Evolutionary conservation across 1,140 invertebrate genomes (phyloP).

Genomic region (Halyomorpha halys): DNA sequence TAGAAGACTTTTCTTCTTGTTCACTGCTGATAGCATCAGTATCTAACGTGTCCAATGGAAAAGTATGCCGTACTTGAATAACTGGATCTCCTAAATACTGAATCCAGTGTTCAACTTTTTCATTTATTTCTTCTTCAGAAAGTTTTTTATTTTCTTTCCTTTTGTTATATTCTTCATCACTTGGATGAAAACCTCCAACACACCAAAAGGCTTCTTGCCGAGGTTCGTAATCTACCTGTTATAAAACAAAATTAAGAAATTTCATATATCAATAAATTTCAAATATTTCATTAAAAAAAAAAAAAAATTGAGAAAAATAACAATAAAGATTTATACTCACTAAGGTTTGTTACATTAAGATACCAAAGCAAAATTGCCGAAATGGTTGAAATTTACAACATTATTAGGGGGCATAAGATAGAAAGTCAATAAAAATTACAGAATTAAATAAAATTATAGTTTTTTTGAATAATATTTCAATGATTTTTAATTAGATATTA

Average conservation of each 20-base stretch:
- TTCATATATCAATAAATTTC: too few species aligned
- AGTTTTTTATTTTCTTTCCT: conserved; percentile 25
- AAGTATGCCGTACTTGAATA: conserved; percentile 49
- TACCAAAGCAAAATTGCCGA: too few species aligned
- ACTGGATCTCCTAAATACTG: conserved; percentile 55
- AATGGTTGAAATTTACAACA: too few species aligned
- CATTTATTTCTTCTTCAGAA: conserved; percentile 30
- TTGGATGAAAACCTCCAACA: conserved; percentile 53
- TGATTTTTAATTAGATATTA: too few species aligned
- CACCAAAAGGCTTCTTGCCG: conserved; percentile 71
- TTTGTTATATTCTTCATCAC: conserved; percentile 32
- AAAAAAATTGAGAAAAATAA: too few species aligned
- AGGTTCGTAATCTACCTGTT: conserved; percentile 55
- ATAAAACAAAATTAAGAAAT: neutral
- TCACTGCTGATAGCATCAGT: neutral
- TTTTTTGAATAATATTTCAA: too few species aligned
- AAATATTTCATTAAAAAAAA: too few species aligned
- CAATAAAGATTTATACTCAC: too few species aligned
- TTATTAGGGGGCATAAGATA: too few species aligned
- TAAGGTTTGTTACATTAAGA: too few species aligned
- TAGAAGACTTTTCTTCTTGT: conserved; percentile 37
- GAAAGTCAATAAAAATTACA: too few species aligned
- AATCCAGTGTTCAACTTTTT: conserved; percentile 48
- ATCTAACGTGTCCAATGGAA: conserved; percentile 50
- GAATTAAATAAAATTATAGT: too few species aligned